Evolutionary conservation across 2,113 vertebrate species (phyloP).

Genomic region (Tenebrosternarchus preto): DNA sequence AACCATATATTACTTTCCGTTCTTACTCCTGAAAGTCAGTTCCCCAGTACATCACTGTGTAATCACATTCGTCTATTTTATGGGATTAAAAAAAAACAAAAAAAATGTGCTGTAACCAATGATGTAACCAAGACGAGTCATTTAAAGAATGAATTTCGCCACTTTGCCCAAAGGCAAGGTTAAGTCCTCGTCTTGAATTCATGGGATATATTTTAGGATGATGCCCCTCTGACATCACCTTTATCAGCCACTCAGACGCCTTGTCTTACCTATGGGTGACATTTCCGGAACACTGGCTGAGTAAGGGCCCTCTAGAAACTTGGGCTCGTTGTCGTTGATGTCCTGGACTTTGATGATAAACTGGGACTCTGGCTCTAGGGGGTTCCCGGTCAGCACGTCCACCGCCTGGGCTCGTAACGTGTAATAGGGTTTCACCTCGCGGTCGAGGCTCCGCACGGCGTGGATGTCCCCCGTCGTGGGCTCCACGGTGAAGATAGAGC

Average conservation of each 20-base stretch:
- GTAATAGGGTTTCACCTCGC: slow-evolving; percentile 92
- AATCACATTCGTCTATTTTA: slow-evolving; percentile 3
- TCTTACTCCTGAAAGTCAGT: not conserved
- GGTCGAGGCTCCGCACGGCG: slow-evolving; percentile 86
- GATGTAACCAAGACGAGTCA: not conserved
- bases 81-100: too few species aligned
- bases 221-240: slow-evolving; percentile 16
- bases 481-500: slow-evolving; percentile 91
- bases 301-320: slow-evolving; percentile 88
- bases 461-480: slow-evolving; percentile 93
- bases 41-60: not conserved
- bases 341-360: slow-evolving; percentile 98
- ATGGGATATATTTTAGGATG: slow-evolving; percentile 6
- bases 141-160: slow-evolving; percentile 11
- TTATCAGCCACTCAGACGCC: not conserved
- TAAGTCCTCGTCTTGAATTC: slow-evolving; percentile 16
- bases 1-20: not conserved
- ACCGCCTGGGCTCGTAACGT: slow-evolving; percentile 88
- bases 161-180: not conserved
- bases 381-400: slow-evolving; percentile 83
- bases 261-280: slow-evolving; percentile 88
- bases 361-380: slow-evolving; percentile 90
- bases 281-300: slow-evolving; percentile 89
- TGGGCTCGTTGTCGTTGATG: slow-evolving; percentile 95
- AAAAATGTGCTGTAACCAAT: not conserved